These are phyloP conservation scores for Ectropis crepuscularia DNA, from an alignment of 2,888 invertebrate genomes.

Conservation along the genomic window DNA sequence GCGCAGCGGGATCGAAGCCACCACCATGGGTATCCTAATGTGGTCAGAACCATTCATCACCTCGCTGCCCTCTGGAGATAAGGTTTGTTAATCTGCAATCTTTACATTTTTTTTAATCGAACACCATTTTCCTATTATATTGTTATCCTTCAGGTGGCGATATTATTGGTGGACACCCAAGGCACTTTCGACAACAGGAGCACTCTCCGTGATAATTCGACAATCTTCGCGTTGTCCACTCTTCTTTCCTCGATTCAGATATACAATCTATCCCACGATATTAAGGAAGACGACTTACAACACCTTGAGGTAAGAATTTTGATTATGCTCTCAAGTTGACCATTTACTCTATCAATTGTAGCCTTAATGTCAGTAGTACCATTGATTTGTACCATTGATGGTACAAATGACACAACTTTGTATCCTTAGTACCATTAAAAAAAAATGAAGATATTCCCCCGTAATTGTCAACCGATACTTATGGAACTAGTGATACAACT, in stretches of 20 bases:
- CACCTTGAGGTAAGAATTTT: constrained; percentile 87
- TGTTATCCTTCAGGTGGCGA: constrained; percentile 84
- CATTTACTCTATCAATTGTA: too few species aligned
- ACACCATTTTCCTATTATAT: too few species aligned
- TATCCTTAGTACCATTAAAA: too few species aligned
- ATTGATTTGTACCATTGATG: too few species aligned
- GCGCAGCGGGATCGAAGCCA: constrained; percentile 87
- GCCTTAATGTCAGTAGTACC: too few species aligned
- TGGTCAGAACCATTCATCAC: constrained; percentile 59
- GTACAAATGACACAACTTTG: too few species aligned
- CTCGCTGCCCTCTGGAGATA: constrained; percentile 77
- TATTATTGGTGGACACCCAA: constrained; percentile 94
- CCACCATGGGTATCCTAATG: constrained; percentile 35
- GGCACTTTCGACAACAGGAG: constrained; percentile 92
- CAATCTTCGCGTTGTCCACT: constrained; percentile 87
- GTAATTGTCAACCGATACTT: too few species aligned
- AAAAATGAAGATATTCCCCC: too few species aligned
- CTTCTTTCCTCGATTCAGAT: constrained; percentile 95
- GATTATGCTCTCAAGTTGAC: too few species aligned
- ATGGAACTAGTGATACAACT: too few species aligned
- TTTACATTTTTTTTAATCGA: too few species aligned
- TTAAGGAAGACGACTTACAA: constrained; percentile 97
- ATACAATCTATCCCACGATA: constrained; percentile 85
- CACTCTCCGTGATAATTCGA: constrained; percentile 89
- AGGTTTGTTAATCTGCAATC: not conserved